A percentile compares a stretch with the other conserved stretches of the same genome.
Evolutionary conservation across 2,888 invertebrate species (phyloP).

Genomic region (Apodemia zela): DNA sequence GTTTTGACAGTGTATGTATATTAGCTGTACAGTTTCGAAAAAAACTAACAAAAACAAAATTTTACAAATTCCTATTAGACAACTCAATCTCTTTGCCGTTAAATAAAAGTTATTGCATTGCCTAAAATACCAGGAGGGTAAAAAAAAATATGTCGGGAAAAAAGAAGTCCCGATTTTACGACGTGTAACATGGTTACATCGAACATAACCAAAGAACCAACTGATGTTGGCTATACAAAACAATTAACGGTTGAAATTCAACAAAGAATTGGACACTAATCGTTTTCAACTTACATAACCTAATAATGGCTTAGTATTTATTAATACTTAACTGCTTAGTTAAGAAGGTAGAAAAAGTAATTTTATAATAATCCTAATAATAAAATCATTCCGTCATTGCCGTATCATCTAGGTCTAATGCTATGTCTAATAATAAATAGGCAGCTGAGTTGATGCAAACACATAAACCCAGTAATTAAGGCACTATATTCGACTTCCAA

Average conservation of each 20-base stretch:
- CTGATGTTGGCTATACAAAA: slow-evolving; percentile 16
- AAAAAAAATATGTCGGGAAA: background rate
- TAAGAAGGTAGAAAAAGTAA: background rate
- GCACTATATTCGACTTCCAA: too few relatives aligned
- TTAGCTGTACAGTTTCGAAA: too few relatives aligned
- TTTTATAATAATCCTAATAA: background rate
- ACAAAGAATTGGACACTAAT: slow-evolving; percentile 17
- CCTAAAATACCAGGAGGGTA: too few relatives aligned
- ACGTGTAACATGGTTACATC: background rate
- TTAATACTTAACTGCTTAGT: background rate
- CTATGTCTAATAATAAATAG: too few relatives aligned
- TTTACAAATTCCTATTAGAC: too few relatives aligned
- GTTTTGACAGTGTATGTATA: too few relatives aligned
- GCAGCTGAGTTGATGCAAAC: too few relatives aligned
- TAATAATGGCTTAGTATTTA: slow-evolving; percentile 14
- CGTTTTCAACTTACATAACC: slow-evolving; percentile 15
- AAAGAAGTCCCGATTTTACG: background rate
- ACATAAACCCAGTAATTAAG: too few relatives aligned
- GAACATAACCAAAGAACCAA: slow-evolving; percentile 2
- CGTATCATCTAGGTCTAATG: background rate
- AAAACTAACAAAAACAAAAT: too few relatives aligned
- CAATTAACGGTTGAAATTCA: slow-evolving; percentile 16
- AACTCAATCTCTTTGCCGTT: too few relatives aligned
- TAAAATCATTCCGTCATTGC: background rate
- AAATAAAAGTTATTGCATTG: too few relatives aligned